phyloP scores from a whole-genome alignment of 2,888 invertebrate genomes.

The Synanthedon tipuliformis region DNA sequence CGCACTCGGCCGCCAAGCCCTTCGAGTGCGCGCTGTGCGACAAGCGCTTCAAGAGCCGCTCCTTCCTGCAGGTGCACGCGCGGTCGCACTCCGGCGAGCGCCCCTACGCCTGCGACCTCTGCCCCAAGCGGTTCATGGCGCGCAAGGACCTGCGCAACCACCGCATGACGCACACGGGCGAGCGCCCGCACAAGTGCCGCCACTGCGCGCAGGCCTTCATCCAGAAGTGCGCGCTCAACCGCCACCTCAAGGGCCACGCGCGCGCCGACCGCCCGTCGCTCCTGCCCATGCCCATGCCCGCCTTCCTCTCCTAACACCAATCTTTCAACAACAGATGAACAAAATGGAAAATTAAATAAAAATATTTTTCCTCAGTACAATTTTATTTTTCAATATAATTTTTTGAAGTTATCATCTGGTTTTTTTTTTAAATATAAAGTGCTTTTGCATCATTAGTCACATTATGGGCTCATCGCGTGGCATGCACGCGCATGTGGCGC shows the following conservation, averaged over 20 bases:
- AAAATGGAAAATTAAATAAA: too few relatives aligned
- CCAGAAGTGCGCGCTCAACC: constrained; percentile 90
- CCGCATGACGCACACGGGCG: constrained; percentile 89
- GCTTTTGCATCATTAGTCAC: too few relatives aligned
- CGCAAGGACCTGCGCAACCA: constrained; percentile 93
- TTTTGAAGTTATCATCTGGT: too few relatives aligned
- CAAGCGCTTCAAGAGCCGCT: constrained; percentile 88
- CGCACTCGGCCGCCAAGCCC: constrained; percentile 87
- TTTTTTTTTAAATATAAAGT: too few relatives aligned
- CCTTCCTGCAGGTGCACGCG: constrained; percentile 85
- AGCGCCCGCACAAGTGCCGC: constrained; percentile 90
- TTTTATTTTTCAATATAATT: too few relatives aligned
- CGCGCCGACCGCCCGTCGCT: background rate
- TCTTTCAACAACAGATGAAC: too few relatives aligned
- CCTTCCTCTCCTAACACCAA: background rate
- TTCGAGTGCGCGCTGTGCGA: constrained; percentile 86
- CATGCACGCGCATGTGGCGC: constrained; percentile 56
- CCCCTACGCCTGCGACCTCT: constrained; percentile 86
- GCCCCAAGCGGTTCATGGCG: constrained; percentile 91
- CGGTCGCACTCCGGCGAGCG: constrained; percentile 85
- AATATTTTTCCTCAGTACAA: too few relatives aligned
- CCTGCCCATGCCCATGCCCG: constrained; percentile 1
- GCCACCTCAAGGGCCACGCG: constrained; percentile 82
- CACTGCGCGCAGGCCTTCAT: constrained; percentile 93
- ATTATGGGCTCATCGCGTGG: background rate